phyloP scores from a whole-genome alignment of 35 echinoderm and acorn worm genomes.

The Apostichopus japonicus region DNA sequence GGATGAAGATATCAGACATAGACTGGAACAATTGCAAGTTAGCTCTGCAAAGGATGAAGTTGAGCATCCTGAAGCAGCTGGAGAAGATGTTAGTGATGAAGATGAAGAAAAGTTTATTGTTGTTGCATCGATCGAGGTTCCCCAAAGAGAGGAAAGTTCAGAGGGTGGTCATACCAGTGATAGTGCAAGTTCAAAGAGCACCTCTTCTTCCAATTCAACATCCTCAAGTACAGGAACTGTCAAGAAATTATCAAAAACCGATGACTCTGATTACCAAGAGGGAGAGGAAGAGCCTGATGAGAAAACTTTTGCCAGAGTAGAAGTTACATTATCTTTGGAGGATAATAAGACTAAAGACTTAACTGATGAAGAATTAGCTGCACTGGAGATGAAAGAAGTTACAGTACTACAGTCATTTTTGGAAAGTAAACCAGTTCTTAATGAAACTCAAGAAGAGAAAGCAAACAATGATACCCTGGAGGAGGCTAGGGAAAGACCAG shows the following conservation, averaged over 20 bases:
- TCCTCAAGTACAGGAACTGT: slow-evolving; percentile 17
- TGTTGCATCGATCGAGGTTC: not conserved
- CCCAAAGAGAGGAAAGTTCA: not conserved
- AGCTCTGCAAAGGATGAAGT: not conserved
- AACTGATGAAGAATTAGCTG: not conserved
- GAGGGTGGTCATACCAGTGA: not conserved
- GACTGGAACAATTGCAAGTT: not conserved
- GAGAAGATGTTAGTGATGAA: not conserved
- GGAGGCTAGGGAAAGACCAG: not conserved
- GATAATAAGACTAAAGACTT: not conserved
- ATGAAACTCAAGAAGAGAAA: not conserved
- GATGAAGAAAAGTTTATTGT: not conserved
- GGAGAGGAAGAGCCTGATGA: not conserved
- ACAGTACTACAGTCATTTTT: slow-evolving; percentile 23
- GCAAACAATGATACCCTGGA: not conserved
- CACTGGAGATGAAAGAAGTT: not conserved
- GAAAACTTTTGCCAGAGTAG: not conserved
- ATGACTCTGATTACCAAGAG: not conserved
- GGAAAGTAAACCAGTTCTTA: not conserved
- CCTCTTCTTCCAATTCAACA: slow-evolving; percentile 2
- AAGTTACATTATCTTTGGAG: not conserved
- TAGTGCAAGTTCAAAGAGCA: slow-evolving; percentile 4
- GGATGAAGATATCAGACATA: not conserved
- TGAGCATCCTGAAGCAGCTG: not conserved
- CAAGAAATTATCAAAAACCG: not conserved